A percentile compares a stretch with the other conserved stretches of the same genome.
Evolutionary conservation across 2,888 invertebrate genomes (phyloP).

Genomic region (Sinopyrophorus schimmeli): DNA sequence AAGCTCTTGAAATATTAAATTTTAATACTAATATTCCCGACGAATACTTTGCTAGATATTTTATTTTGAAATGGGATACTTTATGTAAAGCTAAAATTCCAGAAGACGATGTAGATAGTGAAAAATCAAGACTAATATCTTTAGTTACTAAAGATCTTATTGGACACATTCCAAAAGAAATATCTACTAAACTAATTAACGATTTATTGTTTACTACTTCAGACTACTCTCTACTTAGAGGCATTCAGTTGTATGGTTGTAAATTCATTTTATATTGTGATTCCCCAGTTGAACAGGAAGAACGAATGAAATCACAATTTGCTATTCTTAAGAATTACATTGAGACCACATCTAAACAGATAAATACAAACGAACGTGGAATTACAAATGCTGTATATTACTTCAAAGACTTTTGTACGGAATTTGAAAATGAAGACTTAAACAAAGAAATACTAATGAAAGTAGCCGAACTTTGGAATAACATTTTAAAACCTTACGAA

Average conservation of each 20-base stretch:
- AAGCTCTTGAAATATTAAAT: conserved; percentile 13
- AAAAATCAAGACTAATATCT: background rate
- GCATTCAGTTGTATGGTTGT: too few species aligned
- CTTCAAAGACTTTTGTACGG: conserved; percentile 16
- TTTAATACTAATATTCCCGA: conserved; percentile 7
- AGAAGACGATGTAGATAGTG: background rate
- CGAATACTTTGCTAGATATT: conserved; percentile 4
- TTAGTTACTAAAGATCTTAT: background rate
- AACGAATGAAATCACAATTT: conserved; percentile 10
- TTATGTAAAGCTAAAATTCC: conserved; percentile 2
- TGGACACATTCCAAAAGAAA: conserved; percentile 6
- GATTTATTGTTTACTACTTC: too few species aligned
- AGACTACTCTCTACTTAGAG: too few species aligned
- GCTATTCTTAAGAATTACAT: conserved; percentile 8
- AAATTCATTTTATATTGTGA: conserved; percentile 18
- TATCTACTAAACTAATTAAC: conserved; percentile 11
- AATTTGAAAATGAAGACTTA: too few species aligned
- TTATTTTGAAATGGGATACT: conserved; percentile 14
- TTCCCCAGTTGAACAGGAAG: conserved; percentile 2
- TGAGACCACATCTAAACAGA: background rate
- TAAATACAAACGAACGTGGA: background rate
- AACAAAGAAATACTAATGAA: too few species aligned
- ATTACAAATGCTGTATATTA: conserved; percentile 7
- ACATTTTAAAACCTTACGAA: conserved; percentile 6
- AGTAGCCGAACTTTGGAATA: conserved; percentile 12